Evolutionary conservation across 2,113 vertebrate species (phyloP).

Genomic region (Tragelaphus strepsiceros): DNA sequence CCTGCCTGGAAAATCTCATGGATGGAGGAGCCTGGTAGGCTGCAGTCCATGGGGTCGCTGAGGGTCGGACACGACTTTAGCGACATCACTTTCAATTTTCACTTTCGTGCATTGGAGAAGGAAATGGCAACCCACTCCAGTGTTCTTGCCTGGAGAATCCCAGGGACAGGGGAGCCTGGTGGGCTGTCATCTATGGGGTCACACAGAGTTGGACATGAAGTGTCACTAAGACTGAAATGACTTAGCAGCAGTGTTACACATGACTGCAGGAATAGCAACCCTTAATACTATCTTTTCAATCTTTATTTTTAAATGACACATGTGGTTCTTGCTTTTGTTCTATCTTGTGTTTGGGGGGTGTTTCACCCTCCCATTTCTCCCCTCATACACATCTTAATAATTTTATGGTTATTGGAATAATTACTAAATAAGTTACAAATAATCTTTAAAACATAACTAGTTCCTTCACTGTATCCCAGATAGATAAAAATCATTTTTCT

Average conservation of each 20-base stretch:
- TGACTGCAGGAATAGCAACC: neutral
- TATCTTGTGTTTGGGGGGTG: neutral
- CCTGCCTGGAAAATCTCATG: no score
- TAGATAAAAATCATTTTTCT: neutral
- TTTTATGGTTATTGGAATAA: neutral
- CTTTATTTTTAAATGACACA: neutral
- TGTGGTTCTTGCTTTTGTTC: neutral
- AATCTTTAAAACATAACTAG: neutral
- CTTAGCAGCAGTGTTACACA: neutral
- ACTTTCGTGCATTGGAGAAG: no score
- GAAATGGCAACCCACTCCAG: no score
- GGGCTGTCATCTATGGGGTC: no score
- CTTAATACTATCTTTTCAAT: neutral
- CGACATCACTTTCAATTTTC: no score
- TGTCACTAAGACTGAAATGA: no score
- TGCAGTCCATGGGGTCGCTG: no score
- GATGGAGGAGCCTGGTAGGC: no score
- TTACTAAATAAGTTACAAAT: neutral
- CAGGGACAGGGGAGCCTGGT: no score
- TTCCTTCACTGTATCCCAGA: neutral
- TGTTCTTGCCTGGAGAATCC: no score
- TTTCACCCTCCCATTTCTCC: neutral
- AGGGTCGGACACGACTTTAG: no score
- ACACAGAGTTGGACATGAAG: no score
- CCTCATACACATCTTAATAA: neutral